A percentile compares a stretch with the other conserved stretches of the same genome.
phyloP scores from a whole-genome alignment of 2,888 invertebrate genomes.

The Anticlea derivata region DNA sequence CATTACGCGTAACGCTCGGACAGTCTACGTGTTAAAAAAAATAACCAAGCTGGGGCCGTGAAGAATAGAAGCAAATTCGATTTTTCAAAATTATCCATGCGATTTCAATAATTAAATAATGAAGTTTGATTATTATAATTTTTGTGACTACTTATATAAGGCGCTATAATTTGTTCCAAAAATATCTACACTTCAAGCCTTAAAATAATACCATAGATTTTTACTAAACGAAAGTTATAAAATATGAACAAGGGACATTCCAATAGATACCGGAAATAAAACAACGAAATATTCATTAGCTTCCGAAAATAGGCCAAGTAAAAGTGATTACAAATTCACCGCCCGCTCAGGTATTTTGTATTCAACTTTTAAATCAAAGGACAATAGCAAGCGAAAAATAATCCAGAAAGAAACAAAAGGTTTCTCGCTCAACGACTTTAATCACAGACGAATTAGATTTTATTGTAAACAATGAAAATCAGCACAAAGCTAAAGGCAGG shows the following conservation, averaged over 20 bases:
- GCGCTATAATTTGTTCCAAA: too few species aligned
- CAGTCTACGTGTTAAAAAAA: too few species aligned
- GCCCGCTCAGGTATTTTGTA: conserved; percentile 20
- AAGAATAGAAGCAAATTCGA: too few species aligned
- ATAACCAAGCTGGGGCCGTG: too few species aligned
- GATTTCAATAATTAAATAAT: too few species aligned
- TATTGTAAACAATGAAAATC: conserved; percentile 47
- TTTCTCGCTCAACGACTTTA: conserved; percentile 37
- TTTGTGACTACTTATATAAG: too few species aligned
- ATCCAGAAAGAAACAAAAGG: conserved; percentile 34
- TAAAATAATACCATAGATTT: too few species aligned
- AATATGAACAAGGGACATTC: neutral
- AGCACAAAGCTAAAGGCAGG: conserved; percentile 33
- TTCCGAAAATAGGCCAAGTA: conserved; percentile 5
- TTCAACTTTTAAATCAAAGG: conserved; percentile 29
- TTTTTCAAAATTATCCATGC: too few species aligned
- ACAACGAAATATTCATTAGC: conserved; percentile 7
- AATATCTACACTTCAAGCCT: too few species aligned
- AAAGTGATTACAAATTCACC: conserved; percentile 25
- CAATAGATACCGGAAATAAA: conserved; percentile 1
- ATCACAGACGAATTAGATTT: conserved; percentile 43
- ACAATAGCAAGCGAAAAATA: conserved; percentile 32
- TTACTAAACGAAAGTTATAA: too few species aligned
- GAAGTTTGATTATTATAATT: too few species aligned
- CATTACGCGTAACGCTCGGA: too few species aligned